Percentiles rank a stretch among this genome's conserved stretches.
These are phyloP conservation scores for Acanthaster planci DNA, from an alignment of 35 echinoderm and acorn worm species.

Conservation along the genomic window DNA sequence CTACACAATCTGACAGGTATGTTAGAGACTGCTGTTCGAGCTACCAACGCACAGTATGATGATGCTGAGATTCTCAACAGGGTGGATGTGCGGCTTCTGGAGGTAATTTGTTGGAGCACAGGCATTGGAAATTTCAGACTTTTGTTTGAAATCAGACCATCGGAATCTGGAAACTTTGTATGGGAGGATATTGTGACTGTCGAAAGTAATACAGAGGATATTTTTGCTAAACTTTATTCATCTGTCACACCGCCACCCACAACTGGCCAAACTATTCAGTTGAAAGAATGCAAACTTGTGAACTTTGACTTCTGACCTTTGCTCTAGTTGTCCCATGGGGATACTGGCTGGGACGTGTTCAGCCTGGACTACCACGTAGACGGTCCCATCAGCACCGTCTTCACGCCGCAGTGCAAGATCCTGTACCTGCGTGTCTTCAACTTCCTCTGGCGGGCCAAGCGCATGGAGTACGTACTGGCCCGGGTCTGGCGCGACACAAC, in stretches of 20 bases:
- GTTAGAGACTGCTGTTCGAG: constrained; percentile 86
- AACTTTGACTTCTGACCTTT: neutral
- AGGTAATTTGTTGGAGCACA: too few relatives aligned
- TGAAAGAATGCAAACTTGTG: too few relatives aligned
- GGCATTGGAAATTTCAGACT: too few relatives aligned
- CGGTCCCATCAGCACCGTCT: constrained; percentile 95
- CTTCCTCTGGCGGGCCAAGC: constrained; percentile 97
- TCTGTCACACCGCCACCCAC: too few relatives aligned
- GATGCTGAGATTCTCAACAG: constrained; percentile 84
- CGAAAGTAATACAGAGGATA: too few relatives aligned
- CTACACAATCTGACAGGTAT: constrained; percentile 93
- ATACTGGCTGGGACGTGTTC: constrained; percentile 98
- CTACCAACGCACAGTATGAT: constrained; percentile 96
- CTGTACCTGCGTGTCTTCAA: constrained; percentile 97
- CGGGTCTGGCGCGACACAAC: constrained; percentile 88
- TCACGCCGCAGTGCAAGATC: constrained; percentile 85
- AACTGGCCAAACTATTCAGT: too few relatives aligned
- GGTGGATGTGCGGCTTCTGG: constrained; percentile 86
- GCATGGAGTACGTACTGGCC: constrained; percentile 95
- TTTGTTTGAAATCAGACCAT: too few relatives aligned
- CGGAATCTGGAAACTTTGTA: too few relatives aligned
- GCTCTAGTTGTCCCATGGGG: constrained; percentile 85
- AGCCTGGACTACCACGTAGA: constrained; percentile 98
- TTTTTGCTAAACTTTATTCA: too few relatives aligned
- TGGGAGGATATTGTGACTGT: too few relatives aligned